A percentile compares a stretch with the other conserved stretches of the same genome.
phyloP scores from a whole-genome alignment of 2,797 vertebrate genomes.

The Vespertilio murinus region DNA sequence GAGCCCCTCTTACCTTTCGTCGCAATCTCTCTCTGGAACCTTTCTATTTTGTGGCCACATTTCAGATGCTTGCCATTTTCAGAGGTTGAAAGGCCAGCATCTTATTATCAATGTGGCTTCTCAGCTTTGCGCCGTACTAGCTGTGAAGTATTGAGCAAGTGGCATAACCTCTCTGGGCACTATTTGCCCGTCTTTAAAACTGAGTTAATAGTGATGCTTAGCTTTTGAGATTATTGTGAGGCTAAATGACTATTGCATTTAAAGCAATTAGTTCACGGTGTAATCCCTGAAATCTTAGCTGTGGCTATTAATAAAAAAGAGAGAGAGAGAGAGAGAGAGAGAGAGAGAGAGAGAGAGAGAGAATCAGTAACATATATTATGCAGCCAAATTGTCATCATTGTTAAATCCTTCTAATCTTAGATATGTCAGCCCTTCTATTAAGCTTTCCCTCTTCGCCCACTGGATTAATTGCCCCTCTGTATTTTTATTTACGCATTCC shows the following conservation, averaged over 20 bases:
- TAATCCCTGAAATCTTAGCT: conserved; percentile 25
- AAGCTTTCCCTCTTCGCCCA: conserved; percentile 44
- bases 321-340: no score
- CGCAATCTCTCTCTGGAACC: neutral
- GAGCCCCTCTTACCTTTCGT: no score
- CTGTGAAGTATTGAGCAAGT: neutral
- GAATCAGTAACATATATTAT: conserved; percentile 57
- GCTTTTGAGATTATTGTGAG: neutral
- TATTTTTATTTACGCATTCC: conserved; percentile 71
- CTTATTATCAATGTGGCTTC: neutral
- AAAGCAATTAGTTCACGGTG: neutral
- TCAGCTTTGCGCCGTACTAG: neutral
- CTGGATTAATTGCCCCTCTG: conserved; percentile 64
- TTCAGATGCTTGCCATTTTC: neutral
- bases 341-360: no score
- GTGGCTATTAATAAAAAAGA: conserved; percentile 61
- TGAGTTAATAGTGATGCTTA: neutral
- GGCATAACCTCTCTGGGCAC: neutral
- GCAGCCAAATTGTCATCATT: conserved; percentile 35
- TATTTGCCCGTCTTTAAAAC: neutral
- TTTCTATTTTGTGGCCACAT: neutral
- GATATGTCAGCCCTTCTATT: conserved; percentile 61
- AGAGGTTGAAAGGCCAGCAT: neutral
- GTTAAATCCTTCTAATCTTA: conserved; percentile 63
- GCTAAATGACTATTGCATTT: neutral